Evolutionary conservation across 2,888 invertebrate species (phyloP), one percentile per base, ranked within the genome.

Genomic region (Deilephila porcellus): DNA sequence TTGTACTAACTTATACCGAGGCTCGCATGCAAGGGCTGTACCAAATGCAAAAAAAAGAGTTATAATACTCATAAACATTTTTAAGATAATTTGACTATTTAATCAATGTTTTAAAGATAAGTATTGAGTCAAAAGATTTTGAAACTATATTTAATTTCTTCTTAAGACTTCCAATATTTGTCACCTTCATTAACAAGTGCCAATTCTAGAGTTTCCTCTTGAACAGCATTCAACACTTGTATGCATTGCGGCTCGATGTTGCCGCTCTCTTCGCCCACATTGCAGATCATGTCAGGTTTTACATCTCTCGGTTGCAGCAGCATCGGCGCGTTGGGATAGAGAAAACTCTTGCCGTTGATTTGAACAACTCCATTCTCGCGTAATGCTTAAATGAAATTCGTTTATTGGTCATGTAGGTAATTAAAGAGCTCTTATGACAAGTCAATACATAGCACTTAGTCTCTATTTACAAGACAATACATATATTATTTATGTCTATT

Each of bases 121-220:
- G 32, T 32, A 32, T 32, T 32, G 5, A 32, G 5, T 25, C 0
- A 32, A 32, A 32, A 32, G 4, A 32, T 45, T 45, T 45, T 14
- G 11, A 45, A 45, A 45, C 45, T 19, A 60, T 4, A 60, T 7
- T 25, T 25, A 60, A 60, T 60, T 11, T 20, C n/a, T n/a, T n/a
- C n/a, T n/a, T n/a, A n/a, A n/a, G 20, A 25, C 45, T 45, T 5
- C 11, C 4, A 52, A 8, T 11, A 53, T 17, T n/a, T 75, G 76
- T 85, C 80, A 95, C 97, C 96, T 94, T 96, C 95, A 83, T 97
- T 96, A 17, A 96, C 95, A 63, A 97, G 83, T 62, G 95, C 90
- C 6, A 97, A 81, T 83, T 97, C 96, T 19, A 96, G 86, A 0
- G 91, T 86, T 64, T 95, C 93, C 73, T 92, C 93, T 20, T 93